Evolutionary conservation across 2,113 vertebrate species (phyloP), one percentile per base, ranked within the genome.

Genomic region (Bubo blakistoni): DNA sequence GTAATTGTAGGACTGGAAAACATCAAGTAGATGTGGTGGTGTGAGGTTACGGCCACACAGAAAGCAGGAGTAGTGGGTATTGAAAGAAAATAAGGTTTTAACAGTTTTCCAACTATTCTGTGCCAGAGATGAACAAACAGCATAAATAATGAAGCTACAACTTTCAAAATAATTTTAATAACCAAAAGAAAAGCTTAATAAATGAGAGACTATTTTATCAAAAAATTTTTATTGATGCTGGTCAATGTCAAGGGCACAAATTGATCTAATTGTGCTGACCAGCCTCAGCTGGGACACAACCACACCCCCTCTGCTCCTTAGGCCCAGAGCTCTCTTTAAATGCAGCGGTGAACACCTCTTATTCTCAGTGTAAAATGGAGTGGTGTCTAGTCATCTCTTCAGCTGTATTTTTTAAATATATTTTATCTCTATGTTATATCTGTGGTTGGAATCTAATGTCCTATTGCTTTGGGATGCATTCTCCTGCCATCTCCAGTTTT

Each of bases 321-420:
- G 27, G 40, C 17, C 25, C 7, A 32, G 40, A 72, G 20, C 40
- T 86, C 62, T 42, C 32, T 46, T 77, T 77, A 77, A 86, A 12
- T 22, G 73, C 62, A 65, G 54, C 36, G 25, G 18, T 47, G 40
- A 51, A 6, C 4, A 9, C 0, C 0, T 3, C 2, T 0, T 0
- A 1, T 46, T 12, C 0, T 44, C 7, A 44, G 44, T 40, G 40
- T 40, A 40, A 40, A 11, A 40, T 11, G 5, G 40, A 40, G 11
- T 40, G 12, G 5, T 38, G 8, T 9, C 8, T 40, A 42, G 19
- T 1, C 0, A 1, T 67, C 4, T 2, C 2, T 54, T 54, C 4
- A 16, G 1, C 3, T 16, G 2, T 79, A 2, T 0, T 0, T 65
- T 3, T 36, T 5, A 1, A 30, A 8, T 63, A 1, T 0, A 6